These are phyloP conservation scores for Antrozous pallidus DNA, from an alignment of 2,797 vertebrate genomes.

Conservation along the genomic window DNA sequence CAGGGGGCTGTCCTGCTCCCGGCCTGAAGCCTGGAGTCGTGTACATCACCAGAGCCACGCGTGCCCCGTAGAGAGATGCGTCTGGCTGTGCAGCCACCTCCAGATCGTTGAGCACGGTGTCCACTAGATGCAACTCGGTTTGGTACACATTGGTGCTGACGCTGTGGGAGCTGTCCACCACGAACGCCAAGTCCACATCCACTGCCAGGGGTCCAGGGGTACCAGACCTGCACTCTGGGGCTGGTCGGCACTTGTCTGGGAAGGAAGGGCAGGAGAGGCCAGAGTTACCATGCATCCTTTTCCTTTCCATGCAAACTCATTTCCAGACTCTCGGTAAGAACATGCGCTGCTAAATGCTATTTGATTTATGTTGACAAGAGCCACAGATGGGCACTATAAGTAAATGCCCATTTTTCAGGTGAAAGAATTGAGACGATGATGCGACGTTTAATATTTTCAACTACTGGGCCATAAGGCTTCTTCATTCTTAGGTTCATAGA, in stretches of 20 bases:
- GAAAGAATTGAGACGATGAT: not conserved
- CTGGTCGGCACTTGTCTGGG: conserved; percentile 87
- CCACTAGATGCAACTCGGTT: conserved; percentile 84
- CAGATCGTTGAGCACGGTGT: conserved; percentile 84
- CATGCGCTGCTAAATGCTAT: not conserved
- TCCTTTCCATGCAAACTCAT: not conserved
- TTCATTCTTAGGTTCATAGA: not conserved
- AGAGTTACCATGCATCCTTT: not conserved
- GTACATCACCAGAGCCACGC: conserved; percentile 86
- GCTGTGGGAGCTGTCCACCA: conserved; percentile 87
- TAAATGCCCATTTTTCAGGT: not conserved
- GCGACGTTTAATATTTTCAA: not conserved
- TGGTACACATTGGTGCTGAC: conserved; percentile 82
- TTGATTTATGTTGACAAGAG: rapidly evolving
- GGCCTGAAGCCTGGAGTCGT: conserved; percentile 73
- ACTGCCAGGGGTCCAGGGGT: conserved; percentile 70
- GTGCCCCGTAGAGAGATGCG: conserved; percentile 57
- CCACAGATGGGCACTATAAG: not conserved
- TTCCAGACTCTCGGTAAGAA: not conserved
- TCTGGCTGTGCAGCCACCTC: conserved; percentile 80
- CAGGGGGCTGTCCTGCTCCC: conserved; percentile 58
- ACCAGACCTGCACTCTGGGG: conserved; percentile 73
- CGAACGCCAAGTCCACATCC: conserved; percentile 86
- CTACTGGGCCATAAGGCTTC: not conserved
- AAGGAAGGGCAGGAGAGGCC: not conserved